A percentile compares a stretch with the other conserved stretches of the same genome.
Conservation (phyloP, 2,888 invertebrate species). For the Ethmia dodecea region DNA sequence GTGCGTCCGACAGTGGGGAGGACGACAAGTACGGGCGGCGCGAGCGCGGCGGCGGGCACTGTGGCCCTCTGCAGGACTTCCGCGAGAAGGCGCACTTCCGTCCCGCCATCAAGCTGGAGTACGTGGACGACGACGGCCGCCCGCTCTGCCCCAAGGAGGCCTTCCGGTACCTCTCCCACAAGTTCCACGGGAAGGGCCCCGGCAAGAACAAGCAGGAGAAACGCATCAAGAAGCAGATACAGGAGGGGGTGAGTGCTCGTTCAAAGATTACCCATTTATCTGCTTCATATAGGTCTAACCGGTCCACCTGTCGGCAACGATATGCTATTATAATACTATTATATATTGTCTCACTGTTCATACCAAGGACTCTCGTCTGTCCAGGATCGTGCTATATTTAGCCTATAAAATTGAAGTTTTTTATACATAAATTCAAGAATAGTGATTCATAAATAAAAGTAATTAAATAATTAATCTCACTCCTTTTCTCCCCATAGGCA, state of each 20-base stretch:
- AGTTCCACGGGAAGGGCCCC: constrained; percentile 99
- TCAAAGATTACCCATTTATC: no score
- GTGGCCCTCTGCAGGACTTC: constrained; percentile 93
- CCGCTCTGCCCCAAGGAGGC: constrained; percentile 97
- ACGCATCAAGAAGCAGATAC: constrained; percentile 94
- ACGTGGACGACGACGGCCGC: constrained; percentile 97
- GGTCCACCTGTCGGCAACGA: no score
- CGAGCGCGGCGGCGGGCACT: constrained; percentile 83
- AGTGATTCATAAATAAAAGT: no score
- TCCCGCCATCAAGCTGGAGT: constrained; percentile 96
- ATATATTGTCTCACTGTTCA: no score
- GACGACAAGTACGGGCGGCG: constrained; percentile 87
- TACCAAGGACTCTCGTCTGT: no score
- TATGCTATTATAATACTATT: neutral
- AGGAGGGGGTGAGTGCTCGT: constrained; percentile 86
- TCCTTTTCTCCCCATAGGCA: no score
- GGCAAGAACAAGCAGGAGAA: constrained; percentile 99
- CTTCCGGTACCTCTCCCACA: constrained; percentile 96
- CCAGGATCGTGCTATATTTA: no score
- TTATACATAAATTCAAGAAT: no score
- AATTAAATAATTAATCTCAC: no score
- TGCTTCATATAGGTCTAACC: no score
- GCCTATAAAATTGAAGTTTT: no score
- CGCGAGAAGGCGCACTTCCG: constrained; percentile 93
- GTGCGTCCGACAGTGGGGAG: constrained; percentile 82